Base-by-base conservation (phyloP, 2,888 invertebrate species). In the Drosophila meridionalis region DNA sequence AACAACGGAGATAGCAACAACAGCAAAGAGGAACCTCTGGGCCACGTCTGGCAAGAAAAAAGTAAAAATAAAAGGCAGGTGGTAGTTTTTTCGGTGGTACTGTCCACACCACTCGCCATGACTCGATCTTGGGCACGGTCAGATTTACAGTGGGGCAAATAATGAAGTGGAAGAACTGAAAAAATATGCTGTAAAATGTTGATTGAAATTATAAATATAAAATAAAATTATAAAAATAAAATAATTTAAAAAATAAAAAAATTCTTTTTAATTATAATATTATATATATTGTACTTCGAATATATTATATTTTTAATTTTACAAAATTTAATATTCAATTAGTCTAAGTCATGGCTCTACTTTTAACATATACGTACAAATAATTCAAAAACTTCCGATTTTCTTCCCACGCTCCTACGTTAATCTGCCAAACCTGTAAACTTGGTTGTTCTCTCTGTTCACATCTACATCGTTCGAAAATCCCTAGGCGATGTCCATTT, bases 41-140 rank as follows among this genome's bases (percentile, higher is more conserved):
- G 80, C 80, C 86, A 66, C 60, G 65, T 67, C 71, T 66, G 71
- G 73, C 73, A 87, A 73, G 66, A 80, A 76, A 64, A 26, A 45
- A 20, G 14, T 5, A 73, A 75, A 74, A 65, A 88, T 80, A 80
- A 92, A 90, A 83, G 92, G 91, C 91, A 92, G 91, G 91, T 92
- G 91, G 90, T 91, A 90, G 88, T 83, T 92, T 85, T 84, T 91
- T 90, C 81, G 82, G 81, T 80, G 81, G 80, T 87, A 80, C 78
- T 83, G 73, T 77, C 73, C 85, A 72, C 67, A 82, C 69, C 71
- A 74, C 87, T 90, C 74, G 78, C 69, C 75, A 81, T 85, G 84
- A 84, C 83, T 91, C 72, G 84, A 60, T 76, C 82, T 78, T 77
- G 63, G 60, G 75, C 75, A 74, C 73, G 85, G 84, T 73, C 85